Evolutionary conservation across 2,113 vertebrate genomes (phyloP).

Genomic region (Lipophrys pholis): DNA sequence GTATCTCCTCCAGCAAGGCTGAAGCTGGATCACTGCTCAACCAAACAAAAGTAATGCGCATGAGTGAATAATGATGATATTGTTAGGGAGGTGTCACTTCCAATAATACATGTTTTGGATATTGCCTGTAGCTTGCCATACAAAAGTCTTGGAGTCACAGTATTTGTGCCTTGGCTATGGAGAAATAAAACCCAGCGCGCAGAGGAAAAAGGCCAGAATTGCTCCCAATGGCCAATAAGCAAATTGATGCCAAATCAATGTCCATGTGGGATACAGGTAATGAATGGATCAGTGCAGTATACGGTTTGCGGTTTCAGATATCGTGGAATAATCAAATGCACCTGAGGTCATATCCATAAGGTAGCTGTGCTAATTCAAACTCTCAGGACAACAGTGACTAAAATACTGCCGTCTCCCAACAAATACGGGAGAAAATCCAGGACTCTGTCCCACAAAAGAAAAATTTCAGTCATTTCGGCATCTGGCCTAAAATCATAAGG

Average conservation of each 20-base stretch:
- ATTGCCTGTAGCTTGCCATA: slow-evolving; percentile 41
- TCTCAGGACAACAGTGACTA: not conserved
- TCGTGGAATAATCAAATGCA: slow-evolving; percentile 20
- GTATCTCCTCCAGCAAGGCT: slow-evolving; percentile 53
- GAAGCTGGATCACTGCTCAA: slow-evolving; percentile 58
- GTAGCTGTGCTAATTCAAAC: slow-evolving; percentile 13
- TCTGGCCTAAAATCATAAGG: not conserved
- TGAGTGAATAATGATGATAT: slow-evolving; percentile 68
- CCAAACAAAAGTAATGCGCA: slow-evolving; percentile 71
- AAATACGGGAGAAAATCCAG: not conserved
- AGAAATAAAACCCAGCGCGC: slow-evolving; percentile 7
- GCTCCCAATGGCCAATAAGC: slow-evolving; percentile 19
- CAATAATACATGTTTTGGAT: slow-evolving; percentile 50
- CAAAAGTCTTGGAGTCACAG: slow-evolving; percentile 28
- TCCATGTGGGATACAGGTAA: slow-evolving; percentile 23
- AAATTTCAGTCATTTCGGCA: not conserved
- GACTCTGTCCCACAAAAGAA: not conserved
- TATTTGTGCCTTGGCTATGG: not conserved
- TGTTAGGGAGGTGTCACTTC: slow-evolving; percentile 68
- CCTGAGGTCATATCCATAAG: slow-evolving; percentile 10
- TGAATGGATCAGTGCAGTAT: slow-evolving; percentile 34
- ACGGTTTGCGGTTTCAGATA: slow-evolving; percentile 5
- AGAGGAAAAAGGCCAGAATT: slow-evolving; percentile 39
- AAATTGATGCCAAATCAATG: slow-evolving; percentile 44
- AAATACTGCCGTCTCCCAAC: slow-evolving; percentile 18